phyloP scores from a whole-genome alignment of 2,113 vertebrate species.

The Cheirogaleus medius region DNA sequence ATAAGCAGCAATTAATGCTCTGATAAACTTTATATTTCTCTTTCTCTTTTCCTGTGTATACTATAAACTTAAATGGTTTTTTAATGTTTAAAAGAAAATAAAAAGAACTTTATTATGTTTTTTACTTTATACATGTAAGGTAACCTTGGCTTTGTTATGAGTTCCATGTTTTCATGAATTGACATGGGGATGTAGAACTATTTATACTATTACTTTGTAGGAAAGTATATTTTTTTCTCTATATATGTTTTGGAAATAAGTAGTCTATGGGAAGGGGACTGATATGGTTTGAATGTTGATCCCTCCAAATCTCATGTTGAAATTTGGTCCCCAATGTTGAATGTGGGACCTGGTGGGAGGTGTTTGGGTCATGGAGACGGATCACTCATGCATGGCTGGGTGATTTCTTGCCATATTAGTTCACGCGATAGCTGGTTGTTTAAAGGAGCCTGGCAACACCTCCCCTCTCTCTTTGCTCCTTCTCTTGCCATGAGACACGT shows the following conservation, averaged over 20 bases:
- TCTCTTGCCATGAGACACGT: too few species aligned
- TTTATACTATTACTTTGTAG: not conserved
- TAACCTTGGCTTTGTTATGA: constrained; percentile 2
- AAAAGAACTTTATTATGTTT: not conserved
- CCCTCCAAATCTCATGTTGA: too few species aligned
- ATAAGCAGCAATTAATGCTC: not conserved
- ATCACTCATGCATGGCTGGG: too few species aligned
- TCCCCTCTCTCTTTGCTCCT: too few species aligned
- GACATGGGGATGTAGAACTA: not conserved
- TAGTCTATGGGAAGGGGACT: not conserved
- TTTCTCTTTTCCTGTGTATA: not conserved
- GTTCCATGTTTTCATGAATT: not conserved
- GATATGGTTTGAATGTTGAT: not conserved
- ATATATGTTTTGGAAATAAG: not conserved
- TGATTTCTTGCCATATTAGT: too few species aligned
- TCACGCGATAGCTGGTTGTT: too few species aligned
- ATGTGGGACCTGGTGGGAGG: too few species aligned
- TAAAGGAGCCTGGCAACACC: too few species aligned
- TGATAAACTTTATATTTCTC: not conserved
- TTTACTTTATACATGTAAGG: not conserved
- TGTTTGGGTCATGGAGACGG: too few species aligned
- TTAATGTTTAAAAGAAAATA: not conserved
- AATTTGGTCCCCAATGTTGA: too few species aligned
- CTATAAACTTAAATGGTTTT: not conserved
- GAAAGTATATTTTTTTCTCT: not conserved